Evolutionary conservation across 2,797 vertebrate genomes (phyloP), one percentile per base, ranked within the genome.

Genomic region (Erithacus rubecula): DNA sequence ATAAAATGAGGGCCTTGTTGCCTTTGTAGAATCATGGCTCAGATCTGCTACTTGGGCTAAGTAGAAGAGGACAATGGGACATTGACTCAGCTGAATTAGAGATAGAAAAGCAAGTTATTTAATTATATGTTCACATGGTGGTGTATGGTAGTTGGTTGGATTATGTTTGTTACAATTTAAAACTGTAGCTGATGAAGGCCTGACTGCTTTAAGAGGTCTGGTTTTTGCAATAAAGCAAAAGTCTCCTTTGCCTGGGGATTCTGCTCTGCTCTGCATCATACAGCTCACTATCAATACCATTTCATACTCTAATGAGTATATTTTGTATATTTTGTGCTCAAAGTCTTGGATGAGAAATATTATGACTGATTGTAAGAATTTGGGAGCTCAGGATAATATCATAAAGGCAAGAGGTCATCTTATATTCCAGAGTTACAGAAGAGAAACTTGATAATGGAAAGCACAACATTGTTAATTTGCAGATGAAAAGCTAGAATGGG

Each of bases 181-280:
- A 46, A 21, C 14, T 20, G 3, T 11, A 32, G 15, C 21, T 55
- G 27, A 26, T 32, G 44, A 37, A 44, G 39, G 8, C 26, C 26
- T 64, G 11, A 26, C 60, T 36, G 17, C 49, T 55, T 20, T 1
- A 24, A 44, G 44, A 44, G 27, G 13, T 17, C 41, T 78, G n/a
- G 1, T 3, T 37, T 79, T 65, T 79, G 41, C 17, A 46, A 21
- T 55, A 21, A 32, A 65, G n/a, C 30, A 21, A 9, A 52, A 53
- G 52, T 44, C 27, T 21, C 6, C n/a, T 78, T 53, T 65, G 49
- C 39, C 37, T 36, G 49, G 16, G 13, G 39, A 19, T n/a, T 64
- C 15, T 13, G n/a, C 0, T 0, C 44, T 1, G 0, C 32, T 62
- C 37, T 63, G 47, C 47, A 52, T 34, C 1, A 0, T 26, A 20